A percentile compares a stretch with the other conserved stretches of the same genome.
phyloP scores from a whole-genome alignment of 2,888 invertebrate genomes.

The Polydrusus pterygomalis region DNA sequence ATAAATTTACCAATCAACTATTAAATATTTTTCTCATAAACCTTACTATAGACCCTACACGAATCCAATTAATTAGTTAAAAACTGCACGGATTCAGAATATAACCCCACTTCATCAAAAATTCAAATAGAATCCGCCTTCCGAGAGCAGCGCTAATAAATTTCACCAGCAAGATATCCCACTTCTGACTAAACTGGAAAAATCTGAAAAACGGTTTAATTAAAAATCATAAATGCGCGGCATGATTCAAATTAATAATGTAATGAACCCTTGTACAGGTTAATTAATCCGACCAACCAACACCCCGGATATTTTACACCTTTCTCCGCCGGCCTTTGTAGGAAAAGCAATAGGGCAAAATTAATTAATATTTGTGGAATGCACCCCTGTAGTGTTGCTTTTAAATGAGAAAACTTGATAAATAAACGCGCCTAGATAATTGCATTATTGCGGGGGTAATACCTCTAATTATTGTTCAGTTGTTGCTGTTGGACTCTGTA shows the following conservation, averaged over 20 bases:
- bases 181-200: constrained; percentile 40
- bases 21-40: background rate
- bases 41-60: too few relatives aligned
- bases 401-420: constrained; percentile 48
- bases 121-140: constrained; percentile 35
- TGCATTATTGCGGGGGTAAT: constrained; percentile 38
- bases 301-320: constrained; percentile 52
- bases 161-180: constrained; percentile 33
- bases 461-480: constrained; percentile 7
- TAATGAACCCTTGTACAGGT: constrained; percentile 57
- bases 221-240: constrained; percentile 56
- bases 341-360: constrained; percentile 45
- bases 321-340: constrained; percentile 49
- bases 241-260: constrained; percentile 56
- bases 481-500: constrained; percentile 2
- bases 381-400: constrained; percentile 41
- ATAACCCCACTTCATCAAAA: constrained; percentile 39
- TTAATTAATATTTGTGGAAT: constrained; percentile 57
- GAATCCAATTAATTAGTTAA: constrained; percentile 32
- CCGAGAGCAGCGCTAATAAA: constrained; percentile 43
- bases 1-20: background rate
- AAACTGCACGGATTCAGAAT: constrained; percentile 19
- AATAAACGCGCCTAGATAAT: constrained; percentile 45
- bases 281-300: constrained; percentile 48
- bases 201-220: constrained; percentile 51